Evolutionary conservation across 2,888 invertebrate genomes (phyloP), one percentile per base, ranked within the genome.

Genomic region (Pardosa pseudoannulata): DNA sequence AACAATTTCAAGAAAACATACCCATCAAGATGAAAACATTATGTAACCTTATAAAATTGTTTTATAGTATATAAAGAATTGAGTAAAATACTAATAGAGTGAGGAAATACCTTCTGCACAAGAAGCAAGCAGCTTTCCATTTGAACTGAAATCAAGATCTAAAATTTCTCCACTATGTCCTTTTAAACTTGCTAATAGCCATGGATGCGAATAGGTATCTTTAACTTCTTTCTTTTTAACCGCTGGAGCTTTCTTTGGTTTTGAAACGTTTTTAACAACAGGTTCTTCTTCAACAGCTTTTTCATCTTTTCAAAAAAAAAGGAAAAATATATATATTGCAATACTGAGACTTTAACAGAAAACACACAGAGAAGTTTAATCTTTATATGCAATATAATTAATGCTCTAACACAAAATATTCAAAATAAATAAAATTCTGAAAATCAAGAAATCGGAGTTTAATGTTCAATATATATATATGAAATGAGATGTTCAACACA

Each of bases 91-190:
- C 0, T 27, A 64, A 28, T 28, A 1, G 3, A 64, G 0, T 13
- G 23, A 13, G n/a, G n/a, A 19, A 94, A 93, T 93, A 97, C 97
- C 97, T 93, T 95, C 95, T 90, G 95, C 95, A 91, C 95, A 95
- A 87, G 96, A 95, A 88, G 95, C 95, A 91, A 97, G 93, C 91
- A 94, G 96, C 92, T 96, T 97, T 89, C 96, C 96, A 92, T 96
- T 96, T 87, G 95, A 93, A 89, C 96, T 96, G 91, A 96, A 95
- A 91, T 96, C 95, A 91, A 96, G 94, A 90, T 95, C 94, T 27
- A 95, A 92, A 67, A 97, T 94, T 13, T 93, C 93, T 36, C 94
- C 94, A 0, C 95, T 94, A 91, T 97, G 97, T 16, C 96, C 96
- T 92, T 96, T 97, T 89, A 97, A 93, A 79, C 95, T 94, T 88